Percentiles rank a stretch among this genome's conserved stretches.
Conservation (phyloP, 2,113 vertebrate species). For the Drymodes brunneopygia region DNA sequence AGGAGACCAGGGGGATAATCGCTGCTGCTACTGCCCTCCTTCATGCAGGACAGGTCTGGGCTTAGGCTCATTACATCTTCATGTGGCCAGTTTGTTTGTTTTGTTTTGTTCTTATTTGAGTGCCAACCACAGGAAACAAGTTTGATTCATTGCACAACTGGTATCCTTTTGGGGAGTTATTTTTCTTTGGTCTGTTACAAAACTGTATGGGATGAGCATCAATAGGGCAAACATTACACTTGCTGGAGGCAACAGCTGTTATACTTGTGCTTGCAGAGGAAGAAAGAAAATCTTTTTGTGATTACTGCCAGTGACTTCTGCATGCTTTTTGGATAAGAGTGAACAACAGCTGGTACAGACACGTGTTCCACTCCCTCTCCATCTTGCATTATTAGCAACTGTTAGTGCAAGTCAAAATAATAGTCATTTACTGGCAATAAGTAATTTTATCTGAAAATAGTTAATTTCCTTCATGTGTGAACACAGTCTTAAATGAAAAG, state of each 20-base stretch:
- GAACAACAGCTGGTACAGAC: constrained; percentile 16
- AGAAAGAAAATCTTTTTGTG: not conserved
- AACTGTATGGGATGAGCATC: not conserved
- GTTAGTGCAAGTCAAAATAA: not conserved
- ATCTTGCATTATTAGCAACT: constrained; percentile 16
- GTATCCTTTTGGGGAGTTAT: not conserved
- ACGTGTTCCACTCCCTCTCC: not conserved
- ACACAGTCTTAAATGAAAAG: not conserved
- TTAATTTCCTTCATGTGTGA: not conserved
- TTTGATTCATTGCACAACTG: not conserved
- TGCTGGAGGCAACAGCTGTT: constrained; percentile 24
- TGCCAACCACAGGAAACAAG: not conserved
- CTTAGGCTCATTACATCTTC: not conserved
- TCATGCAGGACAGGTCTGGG: not conserved
- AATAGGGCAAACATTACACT: not conserved
- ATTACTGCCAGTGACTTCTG: not conserved
- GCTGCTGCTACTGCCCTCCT: not conserved
- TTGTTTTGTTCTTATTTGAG: not conserved
- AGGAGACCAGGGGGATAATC: not conserved
- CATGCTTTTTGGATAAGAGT: not conserved
- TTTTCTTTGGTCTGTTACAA: not conserved
- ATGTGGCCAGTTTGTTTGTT: not conserved
- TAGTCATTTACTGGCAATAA: not conserved
- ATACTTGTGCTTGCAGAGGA: not conserved
- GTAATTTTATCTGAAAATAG: not conserved